A percentile compares a stretch with the other conserved stretches of the same genome.
phyloP scores from a whole-genome alignment of 2,888 invertebrate species.

The Macrosiphum euphorbiae region DNA sequence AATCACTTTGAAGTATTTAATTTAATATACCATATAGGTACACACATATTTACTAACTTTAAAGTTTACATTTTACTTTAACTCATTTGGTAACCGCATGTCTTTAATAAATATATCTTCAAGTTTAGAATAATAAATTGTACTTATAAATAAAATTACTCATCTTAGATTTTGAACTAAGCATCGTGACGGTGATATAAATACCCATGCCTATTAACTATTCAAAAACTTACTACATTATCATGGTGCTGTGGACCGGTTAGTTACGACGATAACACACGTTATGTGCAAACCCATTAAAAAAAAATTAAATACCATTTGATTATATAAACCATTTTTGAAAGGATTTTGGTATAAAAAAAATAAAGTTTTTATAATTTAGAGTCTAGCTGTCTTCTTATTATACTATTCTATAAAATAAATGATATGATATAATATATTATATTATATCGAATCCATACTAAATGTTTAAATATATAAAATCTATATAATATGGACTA shows the following conservation, averaged over 20 bases:
- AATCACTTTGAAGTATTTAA: background rate
- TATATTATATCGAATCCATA: too few species aligned
- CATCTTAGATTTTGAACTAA: background rate
- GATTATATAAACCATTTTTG: background rate
- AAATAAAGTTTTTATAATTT: background rate
- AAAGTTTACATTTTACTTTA: background rate
- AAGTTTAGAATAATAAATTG: too few species aligned
- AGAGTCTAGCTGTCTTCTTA: background rate
- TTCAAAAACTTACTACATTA: too few species aligned
- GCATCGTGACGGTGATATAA: background rate
- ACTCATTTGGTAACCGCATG: background rate
- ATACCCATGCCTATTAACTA: background rate
- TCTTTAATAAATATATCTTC: background rate
- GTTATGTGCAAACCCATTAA: background rate
- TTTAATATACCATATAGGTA: background rate
- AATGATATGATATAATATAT: too few species aligned
- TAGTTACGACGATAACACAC: too few species aligned
- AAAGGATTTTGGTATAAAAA: background rate
- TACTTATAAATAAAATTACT: background rate
- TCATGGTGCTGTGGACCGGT: too few species aligned
- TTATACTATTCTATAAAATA: background rate
- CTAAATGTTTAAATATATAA: background rate
- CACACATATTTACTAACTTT: background rate
- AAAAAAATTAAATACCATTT: background rate
- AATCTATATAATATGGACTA: background rate